Evolutionary conservation across 2,888 invertebrate species (phyloP).

Genomic region (Tipula confusa): DNA sequence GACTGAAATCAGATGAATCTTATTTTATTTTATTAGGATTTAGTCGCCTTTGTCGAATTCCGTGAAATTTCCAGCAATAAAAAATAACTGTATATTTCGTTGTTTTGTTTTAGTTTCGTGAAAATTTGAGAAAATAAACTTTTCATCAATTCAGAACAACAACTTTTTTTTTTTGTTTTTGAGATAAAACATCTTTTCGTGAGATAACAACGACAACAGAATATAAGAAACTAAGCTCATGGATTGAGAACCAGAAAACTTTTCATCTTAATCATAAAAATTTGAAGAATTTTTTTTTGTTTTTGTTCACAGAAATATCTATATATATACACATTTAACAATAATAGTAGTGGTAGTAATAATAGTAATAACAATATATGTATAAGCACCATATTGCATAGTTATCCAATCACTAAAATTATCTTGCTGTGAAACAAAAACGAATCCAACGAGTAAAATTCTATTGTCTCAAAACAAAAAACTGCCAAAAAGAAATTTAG

Average conservation of each 20-base stretch:
- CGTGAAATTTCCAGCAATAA: neutral
- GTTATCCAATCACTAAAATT: conserved; percentile 12
- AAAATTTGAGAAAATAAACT: neutral
- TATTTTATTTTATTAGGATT: neutral
- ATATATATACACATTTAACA: neutral
- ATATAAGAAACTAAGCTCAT: neutral
- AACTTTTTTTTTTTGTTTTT: too few relatives aligned
- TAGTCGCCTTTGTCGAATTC: neutral
- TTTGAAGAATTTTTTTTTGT: neutral
- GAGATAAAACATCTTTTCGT: conserved; percentile 3
- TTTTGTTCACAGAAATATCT: neutral
- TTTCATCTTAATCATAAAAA: conserved; percentile 3
- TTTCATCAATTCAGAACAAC: neutral
- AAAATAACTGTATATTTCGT: neutral
- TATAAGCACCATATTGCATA: neutral
- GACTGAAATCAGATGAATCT: neutral
- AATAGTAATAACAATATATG: neutral
- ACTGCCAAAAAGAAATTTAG: neutral
- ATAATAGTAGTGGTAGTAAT: neutral
- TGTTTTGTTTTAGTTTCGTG: neutral
- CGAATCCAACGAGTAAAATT: neutral
- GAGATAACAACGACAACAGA: neutral
- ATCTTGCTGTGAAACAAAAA: neutral
- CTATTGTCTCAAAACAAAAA: conserved; percentile 4
- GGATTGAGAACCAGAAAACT: conserved; percentile 9